These are phyloP conservation scores for Pseudopipra pipra DNA, from an alignment of 2,113 vertebrate species.

Conservation along the genomic window DNA sequence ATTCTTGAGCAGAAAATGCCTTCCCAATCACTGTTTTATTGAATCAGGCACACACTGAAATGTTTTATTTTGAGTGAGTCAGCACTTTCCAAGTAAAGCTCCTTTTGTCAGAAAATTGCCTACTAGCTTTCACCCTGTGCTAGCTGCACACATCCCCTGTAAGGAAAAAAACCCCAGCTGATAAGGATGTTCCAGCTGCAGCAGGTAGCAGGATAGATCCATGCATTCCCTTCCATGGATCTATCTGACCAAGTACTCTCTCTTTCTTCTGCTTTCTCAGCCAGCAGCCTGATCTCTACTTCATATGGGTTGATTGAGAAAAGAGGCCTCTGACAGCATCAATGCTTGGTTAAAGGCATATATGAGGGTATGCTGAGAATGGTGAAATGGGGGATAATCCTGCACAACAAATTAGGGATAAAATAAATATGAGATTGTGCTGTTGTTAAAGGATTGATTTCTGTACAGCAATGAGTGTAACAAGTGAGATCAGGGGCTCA, in stretches of 20 bases:
- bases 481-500: background rate
- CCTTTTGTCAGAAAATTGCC: background rate
- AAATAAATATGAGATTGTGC: background rate
- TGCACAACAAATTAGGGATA: background rate
- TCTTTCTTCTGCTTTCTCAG: background rate
- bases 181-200: background rate
- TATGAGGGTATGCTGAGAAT: fast-evolving
- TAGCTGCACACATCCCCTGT: background rate
- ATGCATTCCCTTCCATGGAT: background rate
- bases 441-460: background rate
- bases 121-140: background rate
- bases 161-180: background rate
- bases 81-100: background rate
- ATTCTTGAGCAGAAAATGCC: background rate
- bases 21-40: background rate
- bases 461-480: background rate
- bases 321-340: background rate
- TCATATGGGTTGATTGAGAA: background rate
- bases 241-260: background rate
- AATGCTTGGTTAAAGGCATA: background rate
- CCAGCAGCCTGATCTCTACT: background rate
- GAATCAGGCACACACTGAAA: background rate
- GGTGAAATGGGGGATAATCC: background rate
- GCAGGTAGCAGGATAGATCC: too few relatives aligned
- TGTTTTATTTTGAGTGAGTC: conserved; percentile 1